Evolutionary conservation across 1,140 invertebrate genomes (phyloP).

Genomic region (Bombus vancouverensis): DNA sequence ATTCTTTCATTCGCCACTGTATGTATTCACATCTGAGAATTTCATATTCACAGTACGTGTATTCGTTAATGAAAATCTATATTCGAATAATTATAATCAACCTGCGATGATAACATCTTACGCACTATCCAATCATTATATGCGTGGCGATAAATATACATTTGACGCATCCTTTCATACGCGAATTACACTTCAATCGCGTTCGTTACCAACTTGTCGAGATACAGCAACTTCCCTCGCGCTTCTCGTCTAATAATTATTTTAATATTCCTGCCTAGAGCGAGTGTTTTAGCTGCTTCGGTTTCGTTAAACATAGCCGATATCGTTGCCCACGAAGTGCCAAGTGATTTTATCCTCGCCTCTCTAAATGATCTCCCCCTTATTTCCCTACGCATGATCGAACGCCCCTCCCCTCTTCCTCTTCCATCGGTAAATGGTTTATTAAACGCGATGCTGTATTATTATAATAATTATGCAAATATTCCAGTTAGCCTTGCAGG

Average conservation of each 20-base stretch:
- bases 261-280: not conserved
- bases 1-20: no score
- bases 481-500: slow-evolving; percentile 21
- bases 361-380: not conserved
- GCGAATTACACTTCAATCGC: not conserved
- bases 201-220: slow-evolving; percentile 2
- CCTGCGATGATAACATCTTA: not conserved
- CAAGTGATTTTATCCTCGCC: slow-evolving; percentile 16
- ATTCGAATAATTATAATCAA: not conserved
- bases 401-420: not conserved
- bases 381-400: not conserved
- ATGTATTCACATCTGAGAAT: not conserved
- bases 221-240: not conserved
- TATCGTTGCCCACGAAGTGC: not conserved
- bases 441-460: slow-evolving; percentile 19
- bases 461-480: slow-evolving; percentile 52
- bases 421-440: not conserved
- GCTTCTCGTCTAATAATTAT: not conserved
- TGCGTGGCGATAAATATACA: not conserved
- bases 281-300: not conserved
- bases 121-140: not conserved
- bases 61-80: not conserved
- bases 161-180: not conserved
- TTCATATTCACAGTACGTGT: no score
- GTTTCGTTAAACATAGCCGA: not conserved